Conservation (phyloP, 2,797 vertebrate species). For the Carapus acus region DNA sequence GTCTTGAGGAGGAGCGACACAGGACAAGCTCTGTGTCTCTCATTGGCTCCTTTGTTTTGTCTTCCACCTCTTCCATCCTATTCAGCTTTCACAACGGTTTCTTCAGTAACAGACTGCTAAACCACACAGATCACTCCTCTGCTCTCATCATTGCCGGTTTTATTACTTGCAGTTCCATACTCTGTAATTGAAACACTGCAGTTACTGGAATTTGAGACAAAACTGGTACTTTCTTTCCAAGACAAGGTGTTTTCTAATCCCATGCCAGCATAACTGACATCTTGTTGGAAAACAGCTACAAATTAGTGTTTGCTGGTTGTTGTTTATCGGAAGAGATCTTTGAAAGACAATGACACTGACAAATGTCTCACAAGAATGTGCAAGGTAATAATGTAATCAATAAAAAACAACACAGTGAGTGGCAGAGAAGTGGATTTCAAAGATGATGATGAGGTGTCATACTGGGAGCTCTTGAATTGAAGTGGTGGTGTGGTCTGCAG, state of each 20-base stretch:
- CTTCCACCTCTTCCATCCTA: slow-evolving; percentile 66
- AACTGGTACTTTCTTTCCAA: not conserved
- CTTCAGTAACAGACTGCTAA: slow-evolving; percentile 58
- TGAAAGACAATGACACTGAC: slow-evolving; percentile 25
- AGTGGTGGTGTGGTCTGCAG: slow-evolving; percentile 61
- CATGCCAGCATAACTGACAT: slow-evolving; percentile 35
- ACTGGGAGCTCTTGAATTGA: slow-evolving; percentile 17
- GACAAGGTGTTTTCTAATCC: slow-evolving; percentile 11
- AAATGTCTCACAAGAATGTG: slow-evolving; percentile 1
- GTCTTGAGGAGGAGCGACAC: slow-evolving; percentile 65
- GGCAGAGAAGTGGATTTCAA: slow-evolving; percentile 3
- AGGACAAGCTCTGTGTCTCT: slow-evolving; percentile 55
- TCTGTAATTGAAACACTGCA: slow-evolving; percentile 16
- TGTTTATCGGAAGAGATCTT: slow-evolving; percentile 14
- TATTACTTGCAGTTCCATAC: not conserved
- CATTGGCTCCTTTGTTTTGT: slow-evolving; percentile 66
- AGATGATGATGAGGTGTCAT: not conserved
- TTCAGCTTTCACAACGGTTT: slow-evolving; percentile 72
- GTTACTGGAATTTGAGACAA: slow-evolving; percentile 17
- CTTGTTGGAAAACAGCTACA: not conserved
- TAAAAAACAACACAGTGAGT: slow-evolving; percentile 1
- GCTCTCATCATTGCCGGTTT: slow-evolving; percentile 19
- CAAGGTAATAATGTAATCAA: slow-evolving; percentile 2
- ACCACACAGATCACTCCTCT: slow-evolving; percentile 31
- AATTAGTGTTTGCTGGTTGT: slow-evolving; percentile 30